Evolutionary conservation across 53 echinoderm and acorn worm species (phyloP).

Genomic region (Holothuria scabra): DNA sequence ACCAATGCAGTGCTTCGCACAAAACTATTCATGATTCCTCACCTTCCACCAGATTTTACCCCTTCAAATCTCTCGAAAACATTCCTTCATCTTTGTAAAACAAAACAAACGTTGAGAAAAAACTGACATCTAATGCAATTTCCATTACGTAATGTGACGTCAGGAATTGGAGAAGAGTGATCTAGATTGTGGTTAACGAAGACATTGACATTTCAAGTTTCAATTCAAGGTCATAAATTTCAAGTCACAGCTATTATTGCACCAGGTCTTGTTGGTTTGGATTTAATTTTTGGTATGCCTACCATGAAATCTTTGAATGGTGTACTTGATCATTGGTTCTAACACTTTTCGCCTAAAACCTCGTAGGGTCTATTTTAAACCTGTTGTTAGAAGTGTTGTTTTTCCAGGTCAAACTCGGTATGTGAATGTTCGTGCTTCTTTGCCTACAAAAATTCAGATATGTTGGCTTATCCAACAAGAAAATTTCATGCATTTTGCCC

Average conservation of each 20-base stretch:
- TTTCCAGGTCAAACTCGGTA: constrained; percentile 5
- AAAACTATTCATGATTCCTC: too few relatives aligned
- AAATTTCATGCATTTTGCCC: too few relatives aligned
- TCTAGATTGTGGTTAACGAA: not conserved
- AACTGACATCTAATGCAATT: too few relatives aligned
- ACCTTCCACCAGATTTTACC: too few relatives aligned
- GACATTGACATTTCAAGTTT: not conserved
- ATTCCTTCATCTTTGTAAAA: too few relatives aligned
- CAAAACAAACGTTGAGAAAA: too few relatives aligned
- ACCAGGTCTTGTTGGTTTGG: not conserved
- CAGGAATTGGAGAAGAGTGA: too few relatives aligned
- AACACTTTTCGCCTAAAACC: not conserved
- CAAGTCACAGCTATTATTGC: not conserved
- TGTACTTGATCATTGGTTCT: constrained; percentile 5
- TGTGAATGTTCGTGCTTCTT: not conserved
- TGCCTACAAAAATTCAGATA: constrained; percentile 12
- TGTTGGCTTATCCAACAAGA: not conserved
- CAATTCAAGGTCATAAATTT: not conserved
- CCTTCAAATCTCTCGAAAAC: too few relatives aligned
- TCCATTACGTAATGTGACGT: too few relatives aligned
- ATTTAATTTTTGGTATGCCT: not conserved
- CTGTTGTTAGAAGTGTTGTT: not conserved
- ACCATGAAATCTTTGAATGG: constrained; percentile 1
- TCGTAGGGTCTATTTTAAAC: not conserved
- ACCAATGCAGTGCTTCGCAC: too few relatives aligned